Base-by-base conservation (phyloP, 2,888 invertebrate genomes). In the Scaptomyza tumidula region DNA sequence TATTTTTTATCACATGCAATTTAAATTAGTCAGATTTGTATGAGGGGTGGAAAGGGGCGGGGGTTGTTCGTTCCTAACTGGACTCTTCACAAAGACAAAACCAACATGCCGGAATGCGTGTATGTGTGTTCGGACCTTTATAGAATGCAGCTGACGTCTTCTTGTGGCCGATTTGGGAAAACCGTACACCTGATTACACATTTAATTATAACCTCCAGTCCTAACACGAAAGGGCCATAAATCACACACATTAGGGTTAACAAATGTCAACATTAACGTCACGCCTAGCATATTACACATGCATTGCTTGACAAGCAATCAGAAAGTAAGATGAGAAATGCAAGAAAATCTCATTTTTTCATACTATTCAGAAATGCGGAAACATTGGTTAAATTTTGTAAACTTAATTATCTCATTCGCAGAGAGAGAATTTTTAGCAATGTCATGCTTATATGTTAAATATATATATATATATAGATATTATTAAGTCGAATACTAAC, bases 1-100 rank as follows among this genome's bases (percentile, higher is more conserved):
- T 55, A 49, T 66, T 52, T 56, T 66, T 52, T 63, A 71, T 74
- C 56, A 58, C 76, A 77, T 74, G 72, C 59, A 80, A 78, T 80
- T 68, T 86, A 78, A 86, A 84, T 83, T 68, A 67, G 54, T 53
- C 66, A 31, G 62, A 78, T 78, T 81, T 75, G 2, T 33, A 6
- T n/a, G n/a, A n/a, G 6, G 33, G 0, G 19, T 19, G 33, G 11
- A 33, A 6, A 14, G 14, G n/a, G 78, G 78, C 84, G 61, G 49
- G 63, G 50, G 3, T 7, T 7, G 0, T 50, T 24, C 24, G 58
- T 11, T 35, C 41, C 19, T 43, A 19, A 50, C 59, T 45, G 55
- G 52, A 63, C 53, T 60, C 37, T 5, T 37, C 53, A 45, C 46
- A 48, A 35, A 29, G 44, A 52, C 5, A 35, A 67, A 41, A 43